Percentiles rank a stretch among this genome's conserved stretches.
These are phyloP conservation scores for Corythaeola cristata DNA, from an alignment of 2,113 vertebrate species.

Conservation along the genomic window DNA sequence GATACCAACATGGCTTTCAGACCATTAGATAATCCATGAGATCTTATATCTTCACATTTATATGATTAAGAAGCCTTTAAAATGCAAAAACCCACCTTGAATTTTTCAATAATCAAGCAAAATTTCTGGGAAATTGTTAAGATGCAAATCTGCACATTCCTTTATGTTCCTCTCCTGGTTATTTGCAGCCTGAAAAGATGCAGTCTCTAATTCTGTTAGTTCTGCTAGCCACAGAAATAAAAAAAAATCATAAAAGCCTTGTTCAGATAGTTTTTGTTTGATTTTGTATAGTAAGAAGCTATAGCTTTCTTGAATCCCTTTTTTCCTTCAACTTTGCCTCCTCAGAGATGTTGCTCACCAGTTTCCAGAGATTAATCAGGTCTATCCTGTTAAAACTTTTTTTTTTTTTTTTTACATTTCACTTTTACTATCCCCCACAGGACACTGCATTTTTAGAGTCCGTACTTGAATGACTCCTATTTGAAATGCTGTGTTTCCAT, in stretches of 20 bases:
- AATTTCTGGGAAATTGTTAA: not conserved
- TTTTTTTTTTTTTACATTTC: not conserved
- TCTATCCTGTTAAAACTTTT: not conserved
- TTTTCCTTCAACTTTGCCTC: not conserved
- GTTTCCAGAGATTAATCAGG: not conserved
- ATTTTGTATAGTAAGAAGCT: not conserved
- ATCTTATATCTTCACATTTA: not conserved
- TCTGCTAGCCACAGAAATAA: not conserved
- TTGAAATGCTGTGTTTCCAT: not conserved
- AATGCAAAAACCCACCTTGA: not conserved
- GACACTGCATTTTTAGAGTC: not conserved
- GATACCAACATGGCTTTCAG: not conserved
- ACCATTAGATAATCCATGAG: not conserved
- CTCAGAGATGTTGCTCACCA: not conserved
- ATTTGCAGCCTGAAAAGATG: not conserved
- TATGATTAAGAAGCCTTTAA: not conserved
- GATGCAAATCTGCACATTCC: not conserved
- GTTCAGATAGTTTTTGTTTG: not conserved
- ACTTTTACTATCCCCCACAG: not conserved
- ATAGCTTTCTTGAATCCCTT: not conserved
- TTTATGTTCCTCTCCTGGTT: not conserved
- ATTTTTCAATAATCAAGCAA: not conserved
- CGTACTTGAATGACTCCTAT: not conserved
- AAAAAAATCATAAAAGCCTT: not conserved
- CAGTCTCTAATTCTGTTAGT: not conserved